Evolutionary conservation across 2,113 vertebrate genomes (phyloP).

Genomic region (Myotis davidii): DNA sequence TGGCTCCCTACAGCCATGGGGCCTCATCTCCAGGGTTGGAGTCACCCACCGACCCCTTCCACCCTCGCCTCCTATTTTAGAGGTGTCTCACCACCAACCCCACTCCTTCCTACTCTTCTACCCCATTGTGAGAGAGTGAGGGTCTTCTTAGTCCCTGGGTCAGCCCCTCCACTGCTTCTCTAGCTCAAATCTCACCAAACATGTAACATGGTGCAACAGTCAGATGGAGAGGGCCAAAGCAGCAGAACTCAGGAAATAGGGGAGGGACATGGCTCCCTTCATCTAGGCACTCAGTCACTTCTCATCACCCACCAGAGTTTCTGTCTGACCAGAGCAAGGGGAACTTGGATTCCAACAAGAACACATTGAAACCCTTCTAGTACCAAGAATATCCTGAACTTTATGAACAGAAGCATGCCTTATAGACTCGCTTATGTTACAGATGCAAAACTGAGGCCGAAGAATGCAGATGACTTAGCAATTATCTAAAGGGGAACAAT

Average conservation of each 20-base stretch:
- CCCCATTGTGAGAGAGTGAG: background rate
- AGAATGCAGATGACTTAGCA: background rate
- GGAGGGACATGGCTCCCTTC: background rate
- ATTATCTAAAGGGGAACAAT: background rate
- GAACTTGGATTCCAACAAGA: background rate
- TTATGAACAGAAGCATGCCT: background rate
- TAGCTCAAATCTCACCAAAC: background rate
- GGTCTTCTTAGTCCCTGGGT: background rate
- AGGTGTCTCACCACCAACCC: background rate
- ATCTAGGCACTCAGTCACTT: background rate
- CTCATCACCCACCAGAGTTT: background rate
- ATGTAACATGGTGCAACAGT: background rate
- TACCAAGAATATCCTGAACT: background rate
- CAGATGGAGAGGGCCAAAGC: background rate
- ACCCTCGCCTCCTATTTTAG: background rate
- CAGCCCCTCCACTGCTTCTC: background rate
- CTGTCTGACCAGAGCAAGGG: background rate
- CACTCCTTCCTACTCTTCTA: background rate
- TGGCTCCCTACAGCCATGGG: background rate
- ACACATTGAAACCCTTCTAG: background rate
- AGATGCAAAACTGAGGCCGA: background rate
- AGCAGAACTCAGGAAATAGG: too few species aligned
- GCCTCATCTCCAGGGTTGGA: background rate
- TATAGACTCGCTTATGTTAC: background rate
- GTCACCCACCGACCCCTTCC: background rate